Evolutionary conservation across 2,888 invertebrate species (phyloP), one percentile per base, ranked within the genome.

Genomic region (Callimorpha dominula): DNA sequence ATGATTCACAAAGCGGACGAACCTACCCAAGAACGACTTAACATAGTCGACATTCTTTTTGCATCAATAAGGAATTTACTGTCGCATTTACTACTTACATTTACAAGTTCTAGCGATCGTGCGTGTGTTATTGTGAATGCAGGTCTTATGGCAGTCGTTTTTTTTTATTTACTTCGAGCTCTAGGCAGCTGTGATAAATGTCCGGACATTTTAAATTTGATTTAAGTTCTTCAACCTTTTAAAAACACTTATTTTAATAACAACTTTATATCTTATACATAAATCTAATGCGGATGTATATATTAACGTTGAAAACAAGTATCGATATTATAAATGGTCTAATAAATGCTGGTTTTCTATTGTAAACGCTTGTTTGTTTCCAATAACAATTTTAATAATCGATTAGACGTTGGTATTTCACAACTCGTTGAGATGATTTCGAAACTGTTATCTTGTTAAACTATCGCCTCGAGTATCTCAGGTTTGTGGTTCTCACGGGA

Each of bases 391-490:
- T 83, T 76, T 84, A 83, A 82, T 80, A 84, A 84, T 79, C 79
- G 76, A 65, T 74, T 73, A 65, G 72, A 52, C 0, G 63, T 50
- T 65, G 64, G 71, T 80, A 79, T 85, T 81, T 81, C 80, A 75
- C 81, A 84, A 83, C 72, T 84, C 78, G 74, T 80, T 69, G 78
- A 75, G 68, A 68, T 81, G 77, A 85, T 89, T 87, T 88, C 84
- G 83, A 84, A 87, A 87, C 85, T 81, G 85, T 86, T 84, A 87
- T 86, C 88, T 87, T 76, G 83, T 87, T 86, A 87, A 78, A 73
- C 85, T 82, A 75, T 78, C 79, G 78, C 74, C 73, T 77, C 73
- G 73, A 78, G 77, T 84, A 81, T 81, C 79, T 82, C 78, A 80
- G 72, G 72, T 81, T 83, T 78, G 80, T 81, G 78, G 84, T 89